Conservation (phyloP, 2,113 vertebrate species). For the Hippocampus barbouri region DNA sequence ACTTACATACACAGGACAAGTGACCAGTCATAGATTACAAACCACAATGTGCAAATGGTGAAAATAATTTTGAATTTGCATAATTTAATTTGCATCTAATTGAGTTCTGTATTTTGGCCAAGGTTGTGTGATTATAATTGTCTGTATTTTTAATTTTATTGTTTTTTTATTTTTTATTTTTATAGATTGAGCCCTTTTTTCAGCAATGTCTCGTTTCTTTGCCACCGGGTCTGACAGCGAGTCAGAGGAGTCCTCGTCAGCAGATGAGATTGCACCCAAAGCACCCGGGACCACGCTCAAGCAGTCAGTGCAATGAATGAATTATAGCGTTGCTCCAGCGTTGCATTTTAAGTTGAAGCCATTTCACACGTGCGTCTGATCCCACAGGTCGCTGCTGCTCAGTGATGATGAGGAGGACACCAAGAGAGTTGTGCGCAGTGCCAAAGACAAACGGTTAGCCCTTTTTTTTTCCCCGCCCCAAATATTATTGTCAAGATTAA, state of each 20-base stretch:
- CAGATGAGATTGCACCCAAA: conserved; percentile 82
- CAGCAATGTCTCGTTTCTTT: conserved; percentile 85
- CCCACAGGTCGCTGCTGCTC: conserved; percentile 76
- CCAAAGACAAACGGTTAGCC: conserved; percentile 85
- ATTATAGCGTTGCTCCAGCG: not conserved
- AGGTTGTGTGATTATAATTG: too few species aligned
- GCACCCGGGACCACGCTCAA: conserved; percentile 81
- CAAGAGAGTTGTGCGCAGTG: conserved; percentile 87
- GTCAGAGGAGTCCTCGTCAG: conserved; percentile 84
- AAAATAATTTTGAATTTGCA: too few species aligned
- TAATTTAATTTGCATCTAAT: too few species aligned
- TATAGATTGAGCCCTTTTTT: conserved; percentile 46
- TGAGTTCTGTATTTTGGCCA: too few species aligned
- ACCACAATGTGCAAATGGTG: too few species aligned
- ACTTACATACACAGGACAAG: too few species aligned
- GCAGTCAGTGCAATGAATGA: conserved; percentile 72
- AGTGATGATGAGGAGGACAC: conserved; percentile 93
- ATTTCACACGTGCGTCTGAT: conserved; percentile 8
- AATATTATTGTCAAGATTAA: too few species aligned
- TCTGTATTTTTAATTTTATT: too few species aligned
- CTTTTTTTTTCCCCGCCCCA: too few species aligned
- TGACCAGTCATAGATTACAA: too few species aligned
- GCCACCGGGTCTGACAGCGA: conserved; percentile 89
- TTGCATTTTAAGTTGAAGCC: fast-evolving
- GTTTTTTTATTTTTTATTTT: not conserved